A percentile compares a stretch with the other conserved stretches of the same genome.
Evolutionary conservation across 2,888 invertebrate genomes (phyloP).

Genomic region (Apoderus coryli): DNA sequence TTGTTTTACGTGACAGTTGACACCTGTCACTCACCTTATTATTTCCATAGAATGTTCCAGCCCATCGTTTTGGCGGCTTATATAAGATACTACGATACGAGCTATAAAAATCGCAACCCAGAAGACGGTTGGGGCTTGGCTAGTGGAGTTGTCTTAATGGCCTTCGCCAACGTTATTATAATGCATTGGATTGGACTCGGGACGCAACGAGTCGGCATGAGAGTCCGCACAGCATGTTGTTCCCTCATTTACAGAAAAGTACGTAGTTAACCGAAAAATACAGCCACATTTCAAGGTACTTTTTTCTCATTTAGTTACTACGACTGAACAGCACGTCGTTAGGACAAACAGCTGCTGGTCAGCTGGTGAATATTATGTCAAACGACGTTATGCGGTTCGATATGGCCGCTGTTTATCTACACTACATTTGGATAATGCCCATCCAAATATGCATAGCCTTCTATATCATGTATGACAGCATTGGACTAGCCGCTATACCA

Average conservation of each 20-base stretch:
- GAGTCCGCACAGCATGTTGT: slow-evolving; percentile 60
- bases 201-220: slow-evolving; percentile 56
- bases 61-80: slow-evolving; percentile 46
- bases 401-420: slow-evolving; percentile 49
- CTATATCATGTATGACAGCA: slow-evolving; percentile 40
- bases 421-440: slow-evolving; percentile 72
- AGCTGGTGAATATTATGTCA: slow-evolving; percentile 71
- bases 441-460: slow-evolving; percentile 53
- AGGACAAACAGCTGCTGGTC: slow-evolving; percentile 69
- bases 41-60: slow-evolving; percentile 40
- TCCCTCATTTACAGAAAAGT: slow-evolving; percentile 77
- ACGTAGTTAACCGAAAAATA: slow-evolving; percentile 16
- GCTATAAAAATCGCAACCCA: slow-evolving; percentile 34
- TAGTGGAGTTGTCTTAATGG: slow-evolving; percentile 41
- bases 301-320: slow-evolving; percentile 41
- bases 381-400: slow-evolving; percentile 78
- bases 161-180: slow-evolving; percentile 42
- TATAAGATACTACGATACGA: slow-evolving; percentile 40
- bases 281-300: not conserved
- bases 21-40: too few species aligned
- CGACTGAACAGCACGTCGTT: slow-evolving; percentile 52
- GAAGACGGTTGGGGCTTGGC: slow-evolving; percentile 53
- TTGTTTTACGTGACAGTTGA: not conserved
- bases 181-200: slow-evolving; percentile 47
- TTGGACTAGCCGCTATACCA: slow-evolving; percentile 41